Base-by-base conservation (phyloP, 2,888 invertebrate species). In the Cryptocephalus moraei region DNA sequence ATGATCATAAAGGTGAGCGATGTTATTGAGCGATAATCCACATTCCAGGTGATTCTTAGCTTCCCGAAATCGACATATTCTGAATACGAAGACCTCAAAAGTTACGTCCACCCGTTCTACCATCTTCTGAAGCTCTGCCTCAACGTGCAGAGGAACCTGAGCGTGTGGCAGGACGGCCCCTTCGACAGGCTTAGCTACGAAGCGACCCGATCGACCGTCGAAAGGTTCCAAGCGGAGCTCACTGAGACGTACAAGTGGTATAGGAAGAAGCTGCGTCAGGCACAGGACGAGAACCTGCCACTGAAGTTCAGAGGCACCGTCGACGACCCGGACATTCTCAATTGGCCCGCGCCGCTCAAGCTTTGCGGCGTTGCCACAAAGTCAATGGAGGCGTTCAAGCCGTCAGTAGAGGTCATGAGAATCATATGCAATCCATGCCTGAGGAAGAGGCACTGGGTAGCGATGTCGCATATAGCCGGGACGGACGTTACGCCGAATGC, bases 131-230 rank as follows among this genome's bases (percentile, higher is more conserved):
- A 83, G 43, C 67, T 76, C 3, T 78, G 81, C 45, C 73, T 79
- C 45, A 76, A 78, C 62, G 91, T 92, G 86, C 81, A 84, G 66
- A 79, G 86, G 44, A 82, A 85, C 59, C 81, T 84, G 62, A 86
- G 81, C 54, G 84, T 90, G 9, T 94, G 93, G 90, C 82, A 91
- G 78, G 88, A 93, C 66, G 94, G 94, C 0, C 82, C 89, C 1
- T 94, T 94, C 69, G 84, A 90, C 64, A 86, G 86, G 60, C 73
- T 93, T 49, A 82, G 87, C 58, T 82, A 88, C 8, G 76, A 80
- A 47, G 74, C 77, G 55, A 87, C 93, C 50, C 91, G 91, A 65
- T 72, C 71, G 43, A 85, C 84, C 52, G 84, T 89, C 1, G 86
- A 86, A 46, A 82, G 83, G 60, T 88, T 81, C 62, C 78, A 81